Evolutionary conservation across 2,888 invertebrate genomes (phyloP).

Genomic region (Tenthredo amoena): DNA sequence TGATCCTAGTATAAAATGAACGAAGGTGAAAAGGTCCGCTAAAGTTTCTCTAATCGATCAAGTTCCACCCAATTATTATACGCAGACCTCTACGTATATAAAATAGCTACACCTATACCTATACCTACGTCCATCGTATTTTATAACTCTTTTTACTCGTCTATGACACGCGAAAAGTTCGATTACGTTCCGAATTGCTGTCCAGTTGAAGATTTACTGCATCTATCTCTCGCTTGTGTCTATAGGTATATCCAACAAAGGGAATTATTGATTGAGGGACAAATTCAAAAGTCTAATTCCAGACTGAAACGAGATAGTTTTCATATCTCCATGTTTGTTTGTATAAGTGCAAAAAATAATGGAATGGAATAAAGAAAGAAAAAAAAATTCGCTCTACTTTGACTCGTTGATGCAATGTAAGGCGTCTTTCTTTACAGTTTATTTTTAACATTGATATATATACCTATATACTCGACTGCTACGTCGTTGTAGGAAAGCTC

Average conservation of each 20-base stretch:
- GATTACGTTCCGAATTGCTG: neutral
- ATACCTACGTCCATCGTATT: neutral
- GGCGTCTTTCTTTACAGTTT: neutral
- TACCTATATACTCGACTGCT: neutral
- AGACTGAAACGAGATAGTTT: neutral
- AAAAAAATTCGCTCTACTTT: neutral
- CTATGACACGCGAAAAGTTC: constrained; percentile 7
- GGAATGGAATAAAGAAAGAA: neutral
- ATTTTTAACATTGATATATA: constrained; percentile 10
- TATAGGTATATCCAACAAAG: neutral
- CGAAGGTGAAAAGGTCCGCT: neutral
- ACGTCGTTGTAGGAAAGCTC: constrained; percentile 3
- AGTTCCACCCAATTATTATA: neutral
- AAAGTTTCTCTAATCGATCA: constrained; percentile 15
- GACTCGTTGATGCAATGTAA: neutral
- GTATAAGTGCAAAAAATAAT: neutral
- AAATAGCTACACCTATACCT: neutral
- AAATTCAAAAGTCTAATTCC: neutral
- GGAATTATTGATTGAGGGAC: constrained; percentile 18
- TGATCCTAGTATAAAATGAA: neutral
- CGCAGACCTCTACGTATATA: neutral
- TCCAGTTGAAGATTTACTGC: constrained; percentile 35
- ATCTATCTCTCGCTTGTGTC: neutral
- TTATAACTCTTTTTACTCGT: constrained; percentile 15
- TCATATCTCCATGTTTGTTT: neutral